A percentile compares a stretch with the other conserved stretches of the same genome.
Conservation (phyloP, 2,888 invertebrate species). For the Conomelus anceps region DNA sequence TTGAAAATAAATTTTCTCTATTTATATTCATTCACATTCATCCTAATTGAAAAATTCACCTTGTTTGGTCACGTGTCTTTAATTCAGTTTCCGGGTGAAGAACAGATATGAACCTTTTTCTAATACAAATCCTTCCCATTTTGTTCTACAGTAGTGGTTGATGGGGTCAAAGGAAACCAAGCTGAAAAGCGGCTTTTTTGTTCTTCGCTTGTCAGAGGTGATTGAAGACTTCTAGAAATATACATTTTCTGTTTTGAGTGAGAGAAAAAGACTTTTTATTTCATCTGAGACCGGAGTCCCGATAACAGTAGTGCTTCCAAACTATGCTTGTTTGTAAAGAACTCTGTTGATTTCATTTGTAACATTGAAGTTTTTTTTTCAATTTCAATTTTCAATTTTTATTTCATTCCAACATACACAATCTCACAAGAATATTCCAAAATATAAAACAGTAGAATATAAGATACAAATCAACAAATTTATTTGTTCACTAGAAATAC, state of each 20-base stretch:
- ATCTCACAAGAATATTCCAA: too few relatives aligned
- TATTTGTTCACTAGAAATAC: too few relatives aligned
- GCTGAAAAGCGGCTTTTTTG: not conserved
- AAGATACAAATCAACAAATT: too few relatives aligned
- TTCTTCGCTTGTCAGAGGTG: not conserved
- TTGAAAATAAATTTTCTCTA: too few relatives aligned
- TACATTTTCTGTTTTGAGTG: not conserved
- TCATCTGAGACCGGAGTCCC: not conserved
- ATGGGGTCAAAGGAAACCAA: not conserved
- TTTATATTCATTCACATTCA: too few relatives aligned
- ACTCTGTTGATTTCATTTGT: not conserved
- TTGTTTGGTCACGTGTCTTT: not conserved
- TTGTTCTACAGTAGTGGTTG: not conserved
- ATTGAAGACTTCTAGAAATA: not conserved
- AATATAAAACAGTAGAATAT: too few relatives aligned
- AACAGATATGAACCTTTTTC: not conserved
- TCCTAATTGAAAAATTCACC: too few relatives aligned
- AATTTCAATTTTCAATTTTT: too few relatives aligned
- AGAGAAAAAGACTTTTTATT: not conserved
- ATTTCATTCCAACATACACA: too few relatives aligned
- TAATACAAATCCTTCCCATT: not conserved
- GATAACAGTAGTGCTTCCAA: not conserved
- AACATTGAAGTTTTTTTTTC: too few relatives aligned
- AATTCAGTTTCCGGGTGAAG: not conserved
- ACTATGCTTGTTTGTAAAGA: not conserved